Conservation (phyloP, 2,113 vertebrate species). For the Notothenia rossii region DNA sequence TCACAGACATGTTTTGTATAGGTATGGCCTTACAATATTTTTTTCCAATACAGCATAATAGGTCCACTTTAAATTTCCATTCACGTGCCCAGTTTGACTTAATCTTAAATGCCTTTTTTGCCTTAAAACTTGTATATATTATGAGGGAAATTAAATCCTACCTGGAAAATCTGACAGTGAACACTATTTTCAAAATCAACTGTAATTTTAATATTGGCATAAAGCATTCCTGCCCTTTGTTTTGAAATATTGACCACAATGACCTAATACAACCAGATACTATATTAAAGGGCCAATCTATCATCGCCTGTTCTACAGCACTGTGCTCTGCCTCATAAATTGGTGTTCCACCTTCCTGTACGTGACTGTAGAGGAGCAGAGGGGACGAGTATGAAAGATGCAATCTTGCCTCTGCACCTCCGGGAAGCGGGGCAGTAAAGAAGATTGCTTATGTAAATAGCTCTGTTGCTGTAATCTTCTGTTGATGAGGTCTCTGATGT, state of each 20-base stretch:
- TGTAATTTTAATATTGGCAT: slow-evolving; percentile 1
- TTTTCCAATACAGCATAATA: no score
- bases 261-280: not conserved
- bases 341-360: not conserved
- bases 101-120: not conserved
- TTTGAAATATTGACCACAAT: not conserved
- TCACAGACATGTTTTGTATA: no score
- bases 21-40: no score
- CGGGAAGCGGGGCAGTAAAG: slow-evolving; percentile 31
- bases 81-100: not conserved
- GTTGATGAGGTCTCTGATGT: slow-evolving; percentile 48
- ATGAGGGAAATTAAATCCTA: not conserved
- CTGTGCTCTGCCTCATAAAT: not conserved
- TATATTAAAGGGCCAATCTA: not conserved
- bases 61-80: no score
- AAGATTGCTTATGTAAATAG: slow-evolving; percentile 74
- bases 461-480: slow-evolving; percentile 47
- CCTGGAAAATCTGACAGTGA: no score
- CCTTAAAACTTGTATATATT: not conserved
- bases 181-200: not conserved
- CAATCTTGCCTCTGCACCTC: slow-evolving; percentile 59
- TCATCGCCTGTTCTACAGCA: not conserved
- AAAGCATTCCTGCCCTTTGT: not conserved
- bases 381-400: slow-evolving; percentile 43
- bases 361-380: slow-evolving; percentile 17